Conservation (phyloP, 2,113 vertebrate genomes). For the Centropus unirufus region DNA sequence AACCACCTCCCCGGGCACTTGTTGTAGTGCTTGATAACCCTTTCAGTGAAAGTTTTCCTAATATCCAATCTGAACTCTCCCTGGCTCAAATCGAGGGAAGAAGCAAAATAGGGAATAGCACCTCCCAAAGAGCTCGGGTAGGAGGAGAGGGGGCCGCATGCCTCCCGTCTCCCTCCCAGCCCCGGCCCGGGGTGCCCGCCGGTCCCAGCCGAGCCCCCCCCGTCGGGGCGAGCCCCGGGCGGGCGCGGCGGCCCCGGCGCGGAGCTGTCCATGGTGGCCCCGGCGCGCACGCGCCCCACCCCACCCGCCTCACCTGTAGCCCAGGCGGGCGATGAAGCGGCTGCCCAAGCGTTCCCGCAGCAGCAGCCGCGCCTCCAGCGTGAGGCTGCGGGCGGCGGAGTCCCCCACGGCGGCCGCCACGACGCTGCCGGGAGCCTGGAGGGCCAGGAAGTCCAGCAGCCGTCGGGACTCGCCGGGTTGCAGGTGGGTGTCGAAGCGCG, state of each 20-base stretch:
- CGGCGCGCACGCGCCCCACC: not conserved
- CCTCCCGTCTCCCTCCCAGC: fast-evolving
- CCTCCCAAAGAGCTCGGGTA: fast-evolving
- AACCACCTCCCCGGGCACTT: too few relatives aligned
- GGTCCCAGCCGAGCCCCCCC: not conserved
- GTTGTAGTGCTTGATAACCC: too few relatives aligned
- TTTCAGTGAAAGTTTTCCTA: too few relatives aligned
- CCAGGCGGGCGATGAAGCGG: not conserved
- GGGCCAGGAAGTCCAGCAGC: not conserved
- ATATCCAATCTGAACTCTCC: too few relatives aligned
- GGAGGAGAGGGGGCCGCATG: fast-evolving
- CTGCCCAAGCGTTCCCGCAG: conserved; percentile 29
- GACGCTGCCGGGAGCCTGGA: not conserved
- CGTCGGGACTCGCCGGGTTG: conserved; percentile 8
- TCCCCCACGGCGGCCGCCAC: conserved; percentile 35
- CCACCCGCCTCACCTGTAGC: conserved; percentile 63
- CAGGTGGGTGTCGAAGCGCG: conserved; percentile 54
- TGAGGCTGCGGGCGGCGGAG: conserved; percentile 50
- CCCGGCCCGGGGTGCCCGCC: fast-evolving
- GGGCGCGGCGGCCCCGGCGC: not conserved
- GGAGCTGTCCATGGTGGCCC: conserved; percentile 77
- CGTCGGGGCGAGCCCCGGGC: not conserved
- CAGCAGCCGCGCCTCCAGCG: not conserved
- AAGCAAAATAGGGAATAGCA: not conserved
- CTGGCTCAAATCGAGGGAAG: not conserved